These are phyloP conservation scores for Monomorium pharaonis DNA, from an alignment of 1,140 invertebrate species.

Conservation along the genomic window DNA sequence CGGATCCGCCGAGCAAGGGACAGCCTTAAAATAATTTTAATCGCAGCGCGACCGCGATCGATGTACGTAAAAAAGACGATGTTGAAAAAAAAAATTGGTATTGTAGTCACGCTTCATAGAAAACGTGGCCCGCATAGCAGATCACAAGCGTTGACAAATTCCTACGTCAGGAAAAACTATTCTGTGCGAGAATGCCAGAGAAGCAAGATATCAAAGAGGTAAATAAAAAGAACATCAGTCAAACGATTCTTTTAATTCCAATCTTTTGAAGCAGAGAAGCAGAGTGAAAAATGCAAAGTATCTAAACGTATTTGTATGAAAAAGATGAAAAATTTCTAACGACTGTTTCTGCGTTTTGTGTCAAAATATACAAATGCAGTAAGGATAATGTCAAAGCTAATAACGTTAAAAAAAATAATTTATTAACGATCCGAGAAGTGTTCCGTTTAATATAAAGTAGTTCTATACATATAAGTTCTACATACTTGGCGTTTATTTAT, in stretches of 20 bases:
- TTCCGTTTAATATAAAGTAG: no score
- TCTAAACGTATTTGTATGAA: no score
- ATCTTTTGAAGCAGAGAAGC: no score
- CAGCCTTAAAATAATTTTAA: conserved; percentile 67
- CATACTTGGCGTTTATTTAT: no score
- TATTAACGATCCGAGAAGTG: no score
- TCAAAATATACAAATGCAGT: no score
- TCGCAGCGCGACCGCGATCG: background rate
- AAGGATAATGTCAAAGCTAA: no score
- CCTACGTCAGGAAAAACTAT: background rate
- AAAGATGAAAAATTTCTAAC: no score
- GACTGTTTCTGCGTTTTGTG: no score
- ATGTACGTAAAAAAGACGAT: background rate
- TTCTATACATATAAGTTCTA: no score
- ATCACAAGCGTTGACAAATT: conserved; percentile 31
- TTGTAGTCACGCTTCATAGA: conserved; percentile 60
- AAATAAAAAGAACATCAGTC: background rate
- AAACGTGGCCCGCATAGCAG: conserved; percentile 63
- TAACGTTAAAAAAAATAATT: no score
- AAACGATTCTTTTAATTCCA: background rate
- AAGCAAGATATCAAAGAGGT: background rate
- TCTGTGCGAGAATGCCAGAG: background rate
- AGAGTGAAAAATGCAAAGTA: background rate
- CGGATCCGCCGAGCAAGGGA: background rate
- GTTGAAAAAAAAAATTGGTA: conserved; percentile 12